phyloP scores from a whole-genome alignment of 2,113 vertebrate species.

The Orycteropus afer region DNA sequence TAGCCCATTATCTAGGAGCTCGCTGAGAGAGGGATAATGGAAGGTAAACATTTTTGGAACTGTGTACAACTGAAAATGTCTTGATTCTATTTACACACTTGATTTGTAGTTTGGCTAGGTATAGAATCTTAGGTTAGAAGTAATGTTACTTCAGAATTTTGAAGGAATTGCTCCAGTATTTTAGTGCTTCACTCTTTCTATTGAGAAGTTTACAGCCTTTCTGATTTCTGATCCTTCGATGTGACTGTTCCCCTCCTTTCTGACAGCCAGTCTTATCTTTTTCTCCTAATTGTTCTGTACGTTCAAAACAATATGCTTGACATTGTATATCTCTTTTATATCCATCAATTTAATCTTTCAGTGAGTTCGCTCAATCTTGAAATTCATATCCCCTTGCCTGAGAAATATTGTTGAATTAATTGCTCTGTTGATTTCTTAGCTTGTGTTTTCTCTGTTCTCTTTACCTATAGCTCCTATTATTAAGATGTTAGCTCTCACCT shows the following conservation, averaged over 20 bases:
- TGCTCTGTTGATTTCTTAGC: background rate
- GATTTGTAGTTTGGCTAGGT: background rate
- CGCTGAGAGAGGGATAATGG: background rate
- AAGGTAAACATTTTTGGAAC: conserved; percentile 4
- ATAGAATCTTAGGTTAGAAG: conserved; percentile 4
- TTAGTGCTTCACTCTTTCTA: background rate
- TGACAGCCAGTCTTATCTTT: background rate
- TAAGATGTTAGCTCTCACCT: background rate
- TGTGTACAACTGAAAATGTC: background rate
- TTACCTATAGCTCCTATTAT: background rate
- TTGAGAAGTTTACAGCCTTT: background rate
- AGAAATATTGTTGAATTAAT: conserved; percentile 14
- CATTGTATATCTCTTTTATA: background rate
- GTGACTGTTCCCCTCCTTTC: background rate
- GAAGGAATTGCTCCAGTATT: conserved; percentile 10
- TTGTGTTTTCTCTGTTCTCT: background rate
- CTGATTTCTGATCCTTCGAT: background rate
- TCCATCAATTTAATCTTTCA: background rate
- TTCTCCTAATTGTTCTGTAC: background rate
- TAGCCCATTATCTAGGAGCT: background rate
- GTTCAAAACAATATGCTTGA: background rate
- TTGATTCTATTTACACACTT: background rate
- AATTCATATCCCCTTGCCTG: background rate
- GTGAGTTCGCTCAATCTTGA: background rate
- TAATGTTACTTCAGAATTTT: background rate